A percentile compares a stretch with the other conserved stretches of the same genome.
Conservation (phyloP, 2,113 vertebrate genomes). For the Limnothrissa miodon region DNA sequence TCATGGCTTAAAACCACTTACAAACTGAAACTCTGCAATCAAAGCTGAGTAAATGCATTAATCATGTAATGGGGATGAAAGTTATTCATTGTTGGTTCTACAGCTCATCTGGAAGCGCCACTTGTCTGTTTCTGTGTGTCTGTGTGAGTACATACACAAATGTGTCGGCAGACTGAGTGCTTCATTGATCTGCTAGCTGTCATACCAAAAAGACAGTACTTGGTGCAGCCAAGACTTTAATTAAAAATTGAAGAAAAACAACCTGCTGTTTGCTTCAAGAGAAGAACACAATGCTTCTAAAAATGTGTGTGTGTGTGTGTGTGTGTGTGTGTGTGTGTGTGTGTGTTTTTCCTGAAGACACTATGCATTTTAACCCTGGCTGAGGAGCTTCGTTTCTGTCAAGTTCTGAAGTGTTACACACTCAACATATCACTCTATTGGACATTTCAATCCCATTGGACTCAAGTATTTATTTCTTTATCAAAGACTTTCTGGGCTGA, state of each 20-base stretch:
- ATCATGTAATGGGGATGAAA: neutral
- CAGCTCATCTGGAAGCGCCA: neutral
- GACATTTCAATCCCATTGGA: neutral
- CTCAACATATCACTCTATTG: neutral
- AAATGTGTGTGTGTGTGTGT: too few relatives aligned
- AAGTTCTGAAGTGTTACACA: neutral
- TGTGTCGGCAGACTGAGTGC: neutral
- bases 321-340: too few relatives aligned
- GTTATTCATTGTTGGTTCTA: neutral
- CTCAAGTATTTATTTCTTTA: neutral
- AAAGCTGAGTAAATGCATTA: constrained; percentile 8
- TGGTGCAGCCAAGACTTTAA: neutral
- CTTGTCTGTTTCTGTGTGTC: neutral
- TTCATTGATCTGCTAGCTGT: neutral
- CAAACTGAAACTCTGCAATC: neutral
- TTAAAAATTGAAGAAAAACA: neutral
- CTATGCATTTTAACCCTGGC: neutral
- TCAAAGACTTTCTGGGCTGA: neutral
- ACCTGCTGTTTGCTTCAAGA: neutral
- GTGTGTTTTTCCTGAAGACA: neutral
- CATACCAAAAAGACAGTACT: neutral
- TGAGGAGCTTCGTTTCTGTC: neutral
- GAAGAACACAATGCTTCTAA: neutral
- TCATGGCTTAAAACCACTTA: neutral
- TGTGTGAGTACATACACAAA: neutral